Base-by-base conservation (phyloP, 2,888 invertebrate genomes). In the Lymantria dispar region DNA sequence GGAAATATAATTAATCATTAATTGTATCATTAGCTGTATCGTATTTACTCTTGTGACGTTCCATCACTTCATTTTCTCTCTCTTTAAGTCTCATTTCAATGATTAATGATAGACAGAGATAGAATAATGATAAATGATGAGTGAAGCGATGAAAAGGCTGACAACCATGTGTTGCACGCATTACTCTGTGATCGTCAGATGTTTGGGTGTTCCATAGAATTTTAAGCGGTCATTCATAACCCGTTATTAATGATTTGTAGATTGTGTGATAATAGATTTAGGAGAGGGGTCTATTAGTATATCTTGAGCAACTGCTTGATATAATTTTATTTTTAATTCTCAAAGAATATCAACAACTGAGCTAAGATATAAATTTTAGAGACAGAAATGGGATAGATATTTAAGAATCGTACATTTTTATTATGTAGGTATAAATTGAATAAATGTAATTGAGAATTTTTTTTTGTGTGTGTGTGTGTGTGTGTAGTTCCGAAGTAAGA, bases 1-100 rank as follows among this genome's bases (percentile, higher is more conserved):
- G 68, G 65, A 74, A 81, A 81, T 68, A 79, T 75, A 86, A 89
- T 89, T 87, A 83, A 89, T 89, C 89, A 74, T 86, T 80, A 85
- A 90, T 89, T 88, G 85, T 86, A 85, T 85, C 86, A 87, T 87
- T 87, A 85, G 78, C 74, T 60, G 74, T 72, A 75, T 79, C 79
- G 74, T 85, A 85, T 89, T 88, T 87, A 87, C 87, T 86, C 56
- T 68, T 50, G 63, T 55, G 63, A 80, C 74, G 78, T 74, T 70
- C 75, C 77, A 63, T 81, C 84, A 85, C 80, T 87, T 89, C 89
- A 89, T 91, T 87, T 90, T 90, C 86, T 87, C 84, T 89, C 87
- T 83, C 85, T 90, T 89, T 88, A 90, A 89, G 86, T 87, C 89
- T 88, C 87, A 88, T 91, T 91, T 81, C 60, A 76, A 81, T 89